Base-by-base conservation (phyloP, 2,113 vertebrate species). In the Garra rufa region DNA sequence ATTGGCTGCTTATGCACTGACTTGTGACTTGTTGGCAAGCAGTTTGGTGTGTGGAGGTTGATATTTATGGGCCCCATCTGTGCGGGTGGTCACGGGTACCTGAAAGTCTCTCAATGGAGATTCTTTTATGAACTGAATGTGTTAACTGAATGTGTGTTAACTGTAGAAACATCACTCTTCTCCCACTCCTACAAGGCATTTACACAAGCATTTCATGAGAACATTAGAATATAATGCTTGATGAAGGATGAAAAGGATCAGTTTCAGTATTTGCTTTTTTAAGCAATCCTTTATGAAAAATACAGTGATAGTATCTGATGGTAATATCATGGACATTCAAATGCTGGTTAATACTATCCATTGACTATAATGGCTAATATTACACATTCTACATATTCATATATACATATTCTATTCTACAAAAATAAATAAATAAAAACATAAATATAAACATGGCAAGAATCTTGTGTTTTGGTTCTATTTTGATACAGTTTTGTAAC, bases 1-100 rank as follows among this genome's bases (percentile, higher is more conserved):
- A 79, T 46, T 30, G 59, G 57, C 41, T 65, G 41, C 59, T 65
- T 80, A 38, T 80, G 19, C 44, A 65, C 15, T 46, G 24, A 65
- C 59, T 80, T 28, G 24, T 28, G 2, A 41, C n/a, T 46, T 48
- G 41, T 44, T 80, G 77, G 75, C 34, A 63, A 79, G 57, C 34
- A 59, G 30, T 2, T 77, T 3, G 3, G 48, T n/a, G 30, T 61
- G 76, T 24, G 14, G 24, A 63, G 76, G 38, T 63, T 43, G 34
- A 79, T 61, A 24, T 26, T 26, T 43, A 61, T 43, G 38, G 52
- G 41, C 26, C 21, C 34, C 30, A 77, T 76, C 17, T 79, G 52
- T 63, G 34, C n/a, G 9, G 76, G 55, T 79, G 55, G 76, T 79
- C 52, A 77, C 19, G 30, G 21, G 9, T 48, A 26, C 71, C 24